A percentile compares a stretch with the other conserved stretches of the same genome.
phyloP scores from a whole-genome alignment of 1,140 invertebrate genomes.

The Riptortus pedestris region DNA sequence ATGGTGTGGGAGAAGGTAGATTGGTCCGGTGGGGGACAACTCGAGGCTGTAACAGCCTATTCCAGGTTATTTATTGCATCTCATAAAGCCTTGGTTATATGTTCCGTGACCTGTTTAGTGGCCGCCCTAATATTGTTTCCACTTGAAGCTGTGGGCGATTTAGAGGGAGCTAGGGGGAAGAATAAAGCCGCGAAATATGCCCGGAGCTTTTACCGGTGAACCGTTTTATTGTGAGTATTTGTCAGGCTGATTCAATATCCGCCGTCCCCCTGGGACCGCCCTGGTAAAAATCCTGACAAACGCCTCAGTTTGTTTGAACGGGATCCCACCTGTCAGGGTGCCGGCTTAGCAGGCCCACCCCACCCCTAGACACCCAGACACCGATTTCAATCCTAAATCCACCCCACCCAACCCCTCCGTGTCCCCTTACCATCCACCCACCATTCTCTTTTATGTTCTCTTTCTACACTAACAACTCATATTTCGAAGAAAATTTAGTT shows the following conservation, averaged over 20 bases:
- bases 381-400: not conserved
- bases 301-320: conserved; percentile 10
- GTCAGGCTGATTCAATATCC: conserved; percentile 16
- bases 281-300: conserved; percentile 15
- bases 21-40: not conserved
- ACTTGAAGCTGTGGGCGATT: conserved; percentile 5
- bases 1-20: not conserved
- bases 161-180: not conserved
- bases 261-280: not conserved
- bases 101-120: conserved; percentile 17
- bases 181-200: conserved; percentile 1
- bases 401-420: not conserved
- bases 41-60: not conserved
- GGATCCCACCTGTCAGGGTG: conserved; percentile 12
- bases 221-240: conserved; percentile 17
- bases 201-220: not conserved
- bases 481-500: too few relatives aligned
- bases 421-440: not conserved
- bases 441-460: too few relatives aligned
- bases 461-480: too few relatives aligned
- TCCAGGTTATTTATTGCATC: conserved; percentile 6
- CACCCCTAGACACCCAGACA: not conserved
- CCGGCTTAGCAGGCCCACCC: not conserved
- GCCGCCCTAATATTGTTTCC: conserved; percentile 5
- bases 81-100: conserved; percentile 14